Conservation (phyloP, 2,888 invertebrate genomes). For the Cosmia pyralina region DNA sequence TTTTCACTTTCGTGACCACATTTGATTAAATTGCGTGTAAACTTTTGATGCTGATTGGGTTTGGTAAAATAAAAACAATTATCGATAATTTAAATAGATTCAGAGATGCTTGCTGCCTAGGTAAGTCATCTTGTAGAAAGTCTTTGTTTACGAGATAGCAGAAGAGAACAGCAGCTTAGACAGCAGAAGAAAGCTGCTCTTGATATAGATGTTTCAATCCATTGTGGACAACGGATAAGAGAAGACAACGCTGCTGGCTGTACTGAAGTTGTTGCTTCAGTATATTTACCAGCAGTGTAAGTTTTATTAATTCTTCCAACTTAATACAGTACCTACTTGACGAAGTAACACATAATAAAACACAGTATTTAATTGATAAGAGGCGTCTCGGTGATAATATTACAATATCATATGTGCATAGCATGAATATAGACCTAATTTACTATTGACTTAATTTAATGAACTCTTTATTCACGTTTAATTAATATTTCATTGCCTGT, state of each 20-base stretch:
- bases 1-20: not conserved
- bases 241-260: not conserved
- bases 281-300: not conserved
- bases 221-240: not conserved
- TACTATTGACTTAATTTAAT: conserved; percentile 15
- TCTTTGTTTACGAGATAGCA: not conserved
- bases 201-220: not conserved
- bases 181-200: not conserved
- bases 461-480: not conserved
- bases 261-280: not conserved
- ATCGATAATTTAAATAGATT: too few relatives aligned
- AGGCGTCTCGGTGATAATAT: conserved; percentile 12
- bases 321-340: not conserved
- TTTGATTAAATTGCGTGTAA: not conserved
- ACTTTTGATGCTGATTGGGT: not conserved
- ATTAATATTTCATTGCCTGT: not conserved
- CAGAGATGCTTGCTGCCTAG: not conserved
- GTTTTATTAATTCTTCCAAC: not conserved
- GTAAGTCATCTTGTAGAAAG: not conserved
- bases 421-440: conserved; percentile 10
- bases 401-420: not conserved
- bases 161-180: not conserved
- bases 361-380: conserved; percentile 43
- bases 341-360: conserved; percentile 15
- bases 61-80: not conserved